Base-by-base conservation (phyloP, 2,888 invertebrate genomes). In the Chromoteleia sp. region DNA sequence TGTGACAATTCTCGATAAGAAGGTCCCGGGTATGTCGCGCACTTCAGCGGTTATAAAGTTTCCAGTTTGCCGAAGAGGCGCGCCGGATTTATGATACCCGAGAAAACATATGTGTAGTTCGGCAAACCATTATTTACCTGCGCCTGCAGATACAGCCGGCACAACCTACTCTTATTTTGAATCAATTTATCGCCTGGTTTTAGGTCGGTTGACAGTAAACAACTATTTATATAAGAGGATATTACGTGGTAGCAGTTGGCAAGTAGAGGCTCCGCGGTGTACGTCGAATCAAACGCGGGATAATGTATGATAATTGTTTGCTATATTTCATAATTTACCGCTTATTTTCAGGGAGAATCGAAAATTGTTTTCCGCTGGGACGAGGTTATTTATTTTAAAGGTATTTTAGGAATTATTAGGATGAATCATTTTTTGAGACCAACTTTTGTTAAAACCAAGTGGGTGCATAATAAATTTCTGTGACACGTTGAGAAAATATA, bases 101-200 rank as follows among this genome's bases (percentile, higher is more conserved):
- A 17, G 25, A 17, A 75, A 75, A 67, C 59, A 75, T 75, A 59
- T 68, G 68, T 76, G 59, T 14, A 14, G 63, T 50, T 21, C 25
- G 41, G 10, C 48, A 21, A 48, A 33, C 43, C 76, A 67, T 76
- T 76, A 76, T 76, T 76, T 68, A 76, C 67, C 76, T 76, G 76
- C 14, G 50, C 56, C 65, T 48, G 56, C 58, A 67, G 76, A 68
- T 76, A 68, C 65, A 30, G 14, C 58, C 29, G 65, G 3, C 48
- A 8, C 65, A 48, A 58, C 59, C 76, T 67, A 67, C 67, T 67
- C 75, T 75, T 67, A 75, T 67, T 67, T 59, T 21, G 52, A 75
- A 75, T 75, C 59, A 75, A 67, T 75, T 75, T 75, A 75, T 75
- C 58, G 63, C 41, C 43, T 12, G 50, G 59, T 71, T 71, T 61